Evolutionary conservation across 1,140 invertebrate species (phyloP).

Genomic region (Battus philenor): DNA sequence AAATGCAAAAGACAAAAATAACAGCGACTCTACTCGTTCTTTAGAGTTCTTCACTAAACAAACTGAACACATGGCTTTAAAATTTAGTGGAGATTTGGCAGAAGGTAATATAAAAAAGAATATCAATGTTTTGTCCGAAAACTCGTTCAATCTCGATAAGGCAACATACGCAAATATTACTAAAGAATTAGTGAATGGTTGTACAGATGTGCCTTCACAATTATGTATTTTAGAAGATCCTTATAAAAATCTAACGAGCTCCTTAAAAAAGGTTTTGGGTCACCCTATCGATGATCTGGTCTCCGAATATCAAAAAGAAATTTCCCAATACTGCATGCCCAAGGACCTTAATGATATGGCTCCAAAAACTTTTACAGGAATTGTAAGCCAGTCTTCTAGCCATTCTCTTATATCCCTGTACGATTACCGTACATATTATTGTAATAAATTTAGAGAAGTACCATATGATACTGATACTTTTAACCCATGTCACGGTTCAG

Average conservation of each 20-base stretch:
- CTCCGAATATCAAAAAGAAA: too few relatives aligned
- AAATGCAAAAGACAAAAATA: slow-evolving; percentile 5
- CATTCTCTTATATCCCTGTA: slow-evolving; percentile 29
- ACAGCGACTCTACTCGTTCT: too few relatives aligned
- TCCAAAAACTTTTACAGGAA: slow-evolving; percentile 26
- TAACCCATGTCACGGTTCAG: slow-evolving; percentile 1
- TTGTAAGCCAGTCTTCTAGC: slow-evolving; percentile 33
- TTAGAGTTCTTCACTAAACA: too few relatives aligned
- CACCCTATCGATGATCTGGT: too few relatives aligned
- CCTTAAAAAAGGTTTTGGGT: too few relatives aligned
- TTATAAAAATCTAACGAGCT: slow-evolving; percentile 27
- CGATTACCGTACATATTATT: slow-evolving; percentile 25
- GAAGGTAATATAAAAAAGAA: slow-evolving; percentile 23
- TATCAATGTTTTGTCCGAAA: slow-evolving; percentile 30
- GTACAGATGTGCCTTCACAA: slow-evolving; percentile 42
- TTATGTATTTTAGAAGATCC: slow-evolving; percentile 24
- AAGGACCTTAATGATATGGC: slow-evolving; percentile 26
- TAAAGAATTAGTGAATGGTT: slow-evolving; percentile 27
- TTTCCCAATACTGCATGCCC: slow-evolving; percentile 29
- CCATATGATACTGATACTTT: not conserved
- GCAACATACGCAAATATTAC: slow-evolving; percentile 34
- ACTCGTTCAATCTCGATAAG: slow-evolving; percentile 35
- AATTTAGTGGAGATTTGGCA: too few relatives aligned
- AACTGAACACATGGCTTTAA: too few relatives aligned
- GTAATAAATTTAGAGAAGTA: slow-evolving; percentile 13